Conservation (phyloP, 2,113 vertebrate species). For the Misgurnus mizolepis region DNA sequence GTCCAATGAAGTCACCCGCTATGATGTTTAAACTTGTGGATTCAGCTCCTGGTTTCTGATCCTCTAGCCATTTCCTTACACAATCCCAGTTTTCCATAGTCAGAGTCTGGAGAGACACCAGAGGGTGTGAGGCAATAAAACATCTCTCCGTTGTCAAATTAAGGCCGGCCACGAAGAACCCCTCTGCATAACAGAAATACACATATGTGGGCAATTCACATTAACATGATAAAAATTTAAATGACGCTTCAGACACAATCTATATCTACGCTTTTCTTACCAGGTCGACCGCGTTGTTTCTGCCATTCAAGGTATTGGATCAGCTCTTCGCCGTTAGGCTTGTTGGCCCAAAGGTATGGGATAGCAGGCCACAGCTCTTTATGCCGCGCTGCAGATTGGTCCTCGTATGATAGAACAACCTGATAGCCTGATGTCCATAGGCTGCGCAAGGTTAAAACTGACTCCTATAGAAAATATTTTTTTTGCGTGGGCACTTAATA, state of each 20-base stretch:
- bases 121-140: constrained; percentile 74
- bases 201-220: not conserved
- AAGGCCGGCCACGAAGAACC: constrained; percentile 85
- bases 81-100: constrained; percentile 74
- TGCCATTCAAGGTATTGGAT: constrained; percentile 77
- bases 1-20: constrained; percentile 86
- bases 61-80: constrained; percentile 78
- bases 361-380: constrained; percentile 80
- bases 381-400: constrained; percentile 59
- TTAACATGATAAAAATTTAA: too few relatives aligned
- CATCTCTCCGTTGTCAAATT: constrained; percentile 83
- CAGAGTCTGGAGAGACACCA: constrained; percentile 75
- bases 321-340: constrained; percentile 69
- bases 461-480: constrained; percentile 67
- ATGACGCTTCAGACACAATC: too few relatives aligned
- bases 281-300: constrained; percentile 81
- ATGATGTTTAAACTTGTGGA: constrained; percentile 82
- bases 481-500: constrained; percentile 5
- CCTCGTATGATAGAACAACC: constrained; percentile 85
- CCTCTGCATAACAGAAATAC: constrained; percentile 67
- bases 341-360: constrained; percentile 88
- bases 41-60: constrained; percentile 78
- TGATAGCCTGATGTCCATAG: constrained; percentile 82
- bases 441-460: constrained; percentile 70
- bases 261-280: constrained; percentile 62